phyloP scores from a whole-genome alignment of 1,140 invertebrate species.

The Pantala flavescens region DNA sequence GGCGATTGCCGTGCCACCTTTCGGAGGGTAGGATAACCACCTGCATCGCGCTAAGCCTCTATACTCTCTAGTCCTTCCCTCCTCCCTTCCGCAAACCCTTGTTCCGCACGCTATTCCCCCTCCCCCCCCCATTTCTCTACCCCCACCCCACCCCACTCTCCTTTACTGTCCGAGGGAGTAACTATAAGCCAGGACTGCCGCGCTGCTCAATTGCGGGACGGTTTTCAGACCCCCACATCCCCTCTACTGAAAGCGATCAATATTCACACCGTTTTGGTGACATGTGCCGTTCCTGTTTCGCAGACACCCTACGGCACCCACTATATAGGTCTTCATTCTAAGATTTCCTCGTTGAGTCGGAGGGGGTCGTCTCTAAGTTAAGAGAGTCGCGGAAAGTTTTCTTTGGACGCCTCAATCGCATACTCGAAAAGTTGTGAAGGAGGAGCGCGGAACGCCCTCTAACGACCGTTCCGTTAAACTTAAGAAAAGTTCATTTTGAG shows the following conservation, averaged over 20 bases:
- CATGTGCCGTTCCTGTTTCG: constrained; percentile 3
- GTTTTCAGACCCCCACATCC: neutral
- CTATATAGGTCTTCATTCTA: too few relatives aligned
- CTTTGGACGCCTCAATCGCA: too few relatives aligned
- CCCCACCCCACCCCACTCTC: neutral
- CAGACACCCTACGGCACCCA: neutral
- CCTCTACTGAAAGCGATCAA: neutral
- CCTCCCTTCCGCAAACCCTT: neutral
- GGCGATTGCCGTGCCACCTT: neutral
- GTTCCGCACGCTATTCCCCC: neutral
- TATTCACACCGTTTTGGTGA: neutral
- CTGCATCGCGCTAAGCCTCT: neutral
- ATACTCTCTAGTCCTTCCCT: neutral
- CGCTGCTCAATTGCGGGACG: constrained; percentile 6
- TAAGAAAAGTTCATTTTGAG: too few relatives aligned
- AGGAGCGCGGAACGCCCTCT: too few relatives aligned
- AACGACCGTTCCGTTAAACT: too few relatives aligned
- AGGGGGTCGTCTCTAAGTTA: too few relatives aligned
- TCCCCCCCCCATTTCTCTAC: neutral
- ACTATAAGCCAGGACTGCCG: neutral
- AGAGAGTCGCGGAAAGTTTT: too few relatives aligned
- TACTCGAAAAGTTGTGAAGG: too few relatives aligned
- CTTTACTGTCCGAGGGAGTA: neutral
- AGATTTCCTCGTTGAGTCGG: too few relatives aligned
- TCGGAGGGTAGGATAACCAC: neutral